phyloP scores from a whole-genome alignment of 2,797 vertebrate species.

The Microctenopoma lineatum region DNA sequence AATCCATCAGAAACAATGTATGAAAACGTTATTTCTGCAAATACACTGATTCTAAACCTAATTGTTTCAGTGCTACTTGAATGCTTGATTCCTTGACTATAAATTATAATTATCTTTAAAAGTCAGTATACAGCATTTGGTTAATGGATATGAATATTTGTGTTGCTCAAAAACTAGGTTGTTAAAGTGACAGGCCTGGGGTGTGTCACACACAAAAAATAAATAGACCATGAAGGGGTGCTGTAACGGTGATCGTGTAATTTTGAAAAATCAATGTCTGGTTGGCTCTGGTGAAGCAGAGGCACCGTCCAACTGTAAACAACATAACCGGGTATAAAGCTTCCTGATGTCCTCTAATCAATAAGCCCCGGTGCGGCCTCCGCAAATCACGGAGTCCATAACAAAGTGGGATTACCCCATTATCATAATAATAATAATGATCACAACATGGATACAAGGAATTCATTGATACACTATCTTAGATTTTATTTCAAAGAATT shows the following conservation, averaged over 20 bases:
- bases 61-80: background rate
- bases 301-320: constrained; percentile 46
- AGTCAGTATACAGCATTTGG: background rate
- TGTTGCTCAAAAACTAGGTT: constrained; percentile 7
- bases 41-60: background rate
- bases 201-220: background rate
- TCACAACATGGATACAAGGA: background rate
- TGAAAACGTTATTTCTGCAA: background rate
- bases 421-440: constrained; percentile 34
- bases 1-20: background rate
- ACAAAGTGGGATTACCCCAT: constrained; percentile 49
- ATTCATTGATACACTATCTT: background rate
- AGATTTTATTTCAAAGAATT: background rate
- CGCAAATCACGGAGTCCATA: constrained; percentile 56
- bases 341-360: constrained; percentile 59
- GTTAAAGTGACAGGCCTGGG: constrained; percentile 9
- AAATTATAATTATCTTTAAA: too few relatives aligned
- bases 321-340: constrained; percentile 51
- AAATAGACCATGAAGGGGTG: constrained; percentile 14
- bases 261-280: constrained; percentile 52
- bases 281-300: constrained; percentile 30
- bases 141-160: constrained; percentile 18
- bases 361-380: constrained; percentile 41
- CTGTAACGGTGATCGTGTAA: constrained; percentile 21
- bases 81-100: background rate